phyloP scores from a whole-genome alignment of 2,888 invertebrate species.

The Tineola bisselliella region DNA sequence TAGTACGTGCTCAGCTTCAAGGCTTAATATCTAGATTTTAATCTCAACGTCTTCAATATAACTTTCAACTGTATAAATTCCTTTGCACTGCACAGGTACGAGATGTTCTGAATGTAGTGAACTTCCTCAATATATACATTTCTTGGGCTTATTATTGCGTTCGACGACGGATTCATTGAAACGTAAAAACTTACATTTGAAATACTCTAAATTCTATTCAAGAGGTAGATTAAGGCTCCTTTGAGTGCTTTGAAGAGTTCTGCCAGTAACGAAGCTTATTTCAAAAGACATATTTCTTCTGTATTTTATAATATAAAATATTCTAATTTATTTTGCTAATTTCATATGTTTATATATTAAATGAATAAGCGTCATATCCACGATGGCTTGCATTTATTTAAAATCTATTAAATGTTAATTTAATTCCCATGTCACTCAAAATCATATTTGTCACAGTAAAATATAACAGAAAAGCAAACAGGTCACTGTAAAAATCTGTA shows the following conservation, averaged over 20 bases:
- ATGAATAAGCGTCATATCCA: too few species aligned
- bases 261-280: too few species aligned
- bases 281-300: too few species aligned
- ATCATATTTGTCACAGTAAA: background rate
- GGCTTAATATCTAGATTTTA: slow-evolving; percentile 12
- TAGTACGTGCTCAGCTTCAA: slow-evolving; percentile 1
- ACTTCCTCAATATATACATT: background rate
- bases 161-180: background rate
- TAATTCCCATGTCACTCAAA: background rate
- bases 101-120: background rate
- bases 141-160: background rate
- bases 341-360: too few species aligned
- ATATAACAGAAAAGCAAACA: background rate
- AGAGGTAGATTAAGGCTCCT: too few species aligned
- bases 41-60: slow-evolving; percentile 13
- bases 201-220: background rate
- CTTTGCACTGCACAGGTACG: background rate
- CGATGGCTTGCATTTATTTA: background rate
- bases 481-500: background rate
- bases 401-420: background rate
- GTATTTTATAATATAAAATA: too few species aligned
- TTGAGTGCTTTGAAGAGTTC: too few species aligned
- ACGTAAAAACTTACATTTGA: background rate
- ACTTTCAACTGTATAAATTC: background rate
- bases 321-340: too few species aligned